Evolutionary conservation across 2,113 vertebrate genomes (phyloP).

Genomic region (Chlamydotis undulata): DNA sequence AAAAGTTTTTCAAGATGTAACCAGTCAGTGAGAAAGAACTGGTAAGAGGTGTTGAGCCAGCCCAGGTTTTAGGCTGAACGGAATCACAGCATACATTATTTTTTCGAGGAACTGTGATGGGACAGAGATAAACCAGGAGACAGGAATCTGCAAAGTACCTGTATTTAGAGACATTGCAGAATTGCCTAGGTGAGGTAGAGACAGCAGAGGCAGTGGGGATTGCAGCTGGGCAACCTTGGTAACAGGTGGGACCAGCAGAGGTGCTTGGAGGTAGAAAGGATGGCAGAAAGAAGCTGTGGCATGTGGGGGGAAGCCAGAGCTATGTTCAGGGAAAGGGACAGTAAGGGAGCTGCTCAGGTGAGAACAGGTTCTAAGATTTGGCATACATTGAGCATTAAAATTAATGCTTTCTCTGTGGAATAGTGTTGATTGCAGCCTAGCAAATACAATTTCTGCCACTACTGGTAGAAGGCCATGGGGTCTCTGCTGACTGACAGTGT

Average conservation of each 20-base stretch:
- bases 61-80: not conserved
- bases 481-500: not conserved
- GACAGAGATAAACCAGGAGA: not conserved
- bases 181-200: not conserved
- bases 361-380: not conserved
- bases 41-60: not conserved
- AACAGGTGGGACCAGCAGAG: not conserved
- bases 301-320: not conserved
- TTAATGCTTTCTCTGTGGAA: not conserved
- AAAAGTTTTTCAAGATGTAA: not conserved
- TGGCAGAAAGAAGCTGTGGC: not conserved
- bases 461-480: rapidly evolving
- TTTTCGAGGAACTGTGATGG: not conserved
- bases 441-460: not conserved
- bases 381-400: not conserved
- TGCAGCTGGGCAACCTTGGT: not conserved
- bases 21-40: not conserved
- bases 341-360: not conserved
- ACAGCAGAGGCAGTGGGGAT: not conserved
- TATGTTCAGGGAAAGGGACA: not conserved
- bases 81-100: not conserved
- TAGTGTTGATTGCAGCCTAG: not conserved
- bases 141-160: not conserved
- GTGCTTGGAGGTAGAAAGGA: not conserved
- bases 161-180: not conserved